Conservation (phyloP, 1,140 invertebrate species). For the Charaxes varanes region DNA sequence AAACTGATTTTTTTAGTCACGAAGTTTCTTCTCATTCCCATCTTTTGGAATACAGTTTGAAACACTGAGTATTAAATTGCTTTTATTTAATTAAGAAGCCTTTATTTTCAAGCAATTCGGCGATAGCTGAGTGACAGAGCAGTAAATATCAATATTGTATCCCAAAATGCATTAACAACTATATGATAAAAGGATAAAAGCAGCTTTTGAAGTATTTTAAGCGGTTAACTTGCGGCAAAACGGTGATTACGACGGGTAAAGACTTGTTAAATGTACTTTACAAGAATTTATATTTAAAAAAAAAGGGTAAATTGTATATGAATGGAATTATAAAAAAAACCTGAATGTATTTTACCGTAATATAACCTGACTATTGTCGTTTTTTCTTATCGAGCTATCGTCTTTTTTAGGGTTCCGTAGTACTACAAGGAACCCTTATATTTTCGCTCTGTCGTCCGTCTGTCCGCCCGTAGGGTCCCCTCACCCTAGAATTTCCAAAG, state of each 20-base stretch:
- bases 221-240: slow-evolving; percentile 1
- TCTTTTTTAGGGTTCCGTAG: too few species aligned
- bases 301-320: neutral
- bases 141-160: slow-evolving; percentile 12
- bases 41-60: too few species aligned
- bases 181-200: slow-evolving; percentile 9
- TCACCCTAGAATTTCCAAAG: too few species aligned
- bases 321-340: neutral
- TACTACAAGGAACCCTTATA: too few species aligned
- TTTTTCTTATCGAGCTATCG: too few species aligned
- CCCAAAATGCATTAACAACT: slow-evolving; percentile 8
- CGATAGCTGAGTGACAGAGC: slow-evolving; percentile 11
- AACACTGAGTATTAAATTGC: too few species aligned
- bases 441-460: too few species aligned
- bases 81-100: too few species aligned
- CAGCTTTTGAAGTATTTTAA: slow-evolving; percentile 6
- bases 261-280: slow-evolving; percentile 1
- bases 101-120: too few species aligned
- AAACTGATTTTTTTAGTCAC: too few species aligned
- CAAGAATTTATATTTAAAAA: slow-evolving; percentile 1
- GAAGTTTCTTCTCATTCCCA: too few species aligned
- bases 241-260: neutral
- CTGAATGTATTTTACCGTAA: slow-evolving; percentile 1
- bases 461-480: too few species aligned
- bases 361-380: neutral